Evolutionary conservation across 2,888 invertebrate species (phyloP).

Genomic region (Acrocera orbiculus): DNA sequence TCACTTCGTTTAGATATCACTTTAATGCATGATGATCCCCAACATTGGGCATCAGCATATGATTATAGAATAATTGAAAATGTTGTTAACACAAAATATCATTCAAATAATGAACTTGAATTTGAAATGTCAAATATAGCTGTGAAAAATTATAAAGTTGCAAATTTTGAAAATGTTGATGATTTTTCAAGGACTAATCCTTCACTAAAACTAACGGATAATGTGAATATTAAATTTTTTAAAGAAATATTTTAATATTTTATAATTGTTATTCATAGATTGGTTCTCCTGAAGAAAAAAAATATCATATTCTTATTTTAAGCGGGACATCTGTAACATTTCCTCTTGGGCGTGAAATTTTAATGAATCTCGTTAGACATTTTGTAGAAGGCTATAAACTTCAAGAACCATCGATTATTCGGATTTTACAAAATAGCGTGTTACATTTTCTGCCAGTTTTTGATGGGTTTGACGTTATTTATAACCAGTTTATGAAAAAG

Average conservation of each 20-base stretch:
- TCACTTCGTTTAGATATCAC: conserved; percentile 55
- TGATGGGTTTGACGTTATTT: conserved; percentile 20
- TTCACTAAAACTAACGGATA: conserved; percentile 52
- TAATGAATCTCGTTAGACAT: conserved; percentile 67
- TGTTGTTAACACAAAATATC: conserved; percentile 46
- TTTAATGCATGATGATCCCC: conserved; percentile 60
- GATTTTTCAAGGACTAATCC: conserved; percentile 48
- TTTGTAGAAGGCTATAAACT: conserved; percentile 51
- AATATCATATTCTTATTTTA: conserved; percentile 66
- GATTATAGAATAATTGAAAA: conserved; percentile 56
- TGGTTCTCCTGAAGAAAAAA: conserved; percentile 58
- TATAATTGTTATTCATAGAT: conserved; percentile 35
- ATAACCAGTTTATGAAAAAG: conserved; percentile 21
- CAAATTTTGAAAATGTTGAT: conserved; percentile 52
- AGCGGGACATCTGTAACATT: conserved; percentile 70
- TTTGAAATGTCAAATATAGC: conserved; percentile 48
- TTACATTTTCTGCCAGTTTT: conserved; percentile 58
- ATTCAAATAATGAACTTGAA: conserved; percentile 45
- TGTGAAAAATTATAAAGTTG: conserved; percentile 44
- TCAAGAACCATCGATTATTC: conserved; percentile 45
- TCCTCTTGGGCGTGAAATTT: conserved; percentile 68
- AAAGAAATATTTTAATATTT: neutral
- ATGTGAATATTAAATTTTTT: conserved; percentile 36
- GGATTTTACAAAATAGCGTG: conserved; percentile 50
- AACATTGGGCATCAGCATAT: conserved; percentile 69